Conservation (phyloP, 2,113 vertebrate species). For the Platichthys flesus region DNA sequence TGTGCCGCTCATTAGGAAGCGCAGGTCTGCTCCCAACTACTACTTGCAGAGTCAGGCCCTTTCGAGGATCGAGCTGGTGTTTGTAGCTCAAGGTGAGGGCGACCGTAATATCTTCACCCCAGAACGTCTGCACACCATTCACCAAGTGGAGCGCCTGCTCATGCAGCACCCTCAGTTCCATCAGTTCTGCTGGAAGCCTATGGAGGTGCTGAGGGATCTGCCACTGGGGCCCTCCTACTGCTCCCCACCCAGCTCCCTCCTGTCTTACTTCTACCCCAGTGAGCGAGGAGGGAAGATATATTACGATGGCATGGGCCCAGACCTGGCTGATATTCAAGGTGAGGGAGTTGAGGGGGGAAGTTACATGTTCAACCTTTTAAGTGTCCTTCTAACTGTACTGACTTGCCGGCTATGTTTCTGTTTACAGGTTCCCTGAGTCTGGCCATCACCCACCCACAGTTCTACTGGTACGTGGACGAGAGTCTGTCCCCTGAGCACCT, state of each 20-base stretch:
- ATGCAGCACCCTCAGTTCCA: conserved; percentile 95
- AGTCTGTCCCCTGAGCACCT: conserved; percentile 89
- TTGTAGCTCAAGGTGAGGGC: conserved; percentile 89
- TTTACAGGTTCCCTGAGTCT: conserved; percentile 90
- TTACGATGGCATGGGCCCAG: conserved; percentile 96
- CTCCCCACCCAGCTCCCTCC: conserved; percentile 92
- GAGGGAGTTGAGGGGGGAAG: conserved; percentile 34
- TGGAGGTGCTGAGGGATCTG: conserved; percentile 91
- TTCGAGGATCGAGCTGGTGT: conserved; percentile 97
- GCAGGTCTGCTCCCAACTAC: conserved; percentile 81
- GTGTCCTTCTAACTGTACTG: neutral
- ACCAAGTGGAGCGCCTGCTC: conserved; percentile 90
- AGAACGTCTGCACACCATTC: conserved; percentile 91
- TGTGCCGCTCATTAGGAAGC: conserved; percentile 54
- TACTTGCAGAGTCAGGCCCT: conserved; percentile 93
- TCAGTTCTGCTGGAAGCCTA: conserved; percentile 98
- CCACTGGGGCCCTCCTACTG: conserved; percentile 94
- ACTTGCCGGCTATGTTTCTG: neutral
- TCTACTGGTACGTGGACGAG: conserved; percentile 99
- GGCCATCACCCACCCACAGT: conserved; percentile 97
- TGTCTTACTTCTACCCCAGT: conserved; percentile 97
- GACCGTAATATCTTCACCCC: conserved; percentile 97
- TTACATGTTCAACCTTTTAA: neutral
- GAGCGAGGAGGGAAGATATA: conserved; percentile 95
- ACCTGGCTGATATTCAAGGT: conserved; percentile 96